These are phyloP conservation scores for Chymomyza fuscimana DNA, from an alignment of 2,888 invertebrate genomes.

Conservation along the genomic window DNA sequence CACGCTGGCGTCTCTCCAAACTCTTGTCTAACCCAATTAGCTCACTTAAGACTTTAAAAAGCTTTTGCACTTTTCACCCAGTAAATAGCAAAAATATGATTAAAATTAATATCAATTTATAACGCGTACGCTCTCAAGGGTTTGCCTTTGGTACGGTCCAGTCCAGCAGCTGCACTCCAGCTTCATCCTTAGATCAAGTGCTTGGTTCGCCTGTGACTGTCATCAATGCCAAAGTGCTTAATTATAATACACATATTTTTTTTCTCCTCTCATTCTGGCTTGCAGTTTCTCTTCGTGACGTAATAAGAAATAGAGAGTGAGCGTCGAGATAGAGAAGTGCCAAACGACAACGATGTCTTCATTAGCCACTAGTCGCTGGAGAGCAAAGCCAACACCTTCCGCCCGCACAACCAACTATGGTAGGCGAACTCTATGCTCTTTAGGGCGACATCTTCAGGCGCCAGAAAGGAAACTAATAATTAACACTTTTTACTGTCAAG, in stretches of 20 bases:
- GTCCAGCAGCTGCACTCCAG: slow-evolving; percentile 11
- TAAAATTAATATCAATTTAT: slow-evolving; percentile 64
- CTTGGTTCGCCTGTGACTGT: slow-evolving; percentile 49
- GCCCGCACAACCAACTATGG: too few species aligned
- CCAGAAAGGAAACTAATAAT: slow-evolving; percentile 70
- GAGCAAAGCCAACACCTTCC: not conserved
- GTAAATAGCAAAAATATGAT: slow-evolving; percentile 45
- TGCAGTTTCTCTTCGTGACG: slow-evolving; percentile 10
- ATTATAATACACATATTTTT: slow-evolving; percentile 44
- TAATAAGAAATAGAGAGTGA: not conserved
- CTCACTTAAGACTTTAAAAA: not conserved
- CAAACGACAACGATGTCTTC: slow-evolving; percentile 44
- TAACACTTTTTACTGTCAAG: slow-evolving; percentile 73
- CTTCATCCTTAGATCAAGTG: slow-evolving; percentile 54
- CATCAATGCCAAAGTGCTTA: slow-evolving; percentile 59
- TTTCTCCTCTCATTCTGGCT: slow-evolving; percentile 4
- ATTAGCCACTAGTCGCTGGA: slow-evolving; percentile 49
- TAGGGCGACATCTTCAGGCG: slow-evolving; percentile 51
- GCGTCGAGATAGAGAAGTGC: not conserved
- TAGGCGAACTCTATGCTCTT: not conserved
- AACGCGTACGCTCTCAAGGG: slow-evolving; percentile 24
- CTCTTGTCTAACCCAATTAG: slow-evolving; percentile 18
- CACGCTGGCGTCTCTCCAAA: not conserved
- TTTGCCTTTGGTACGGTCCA: not conserved
- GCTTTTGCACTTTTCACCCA: slow-evolving; percentile 3